Evolutionary conservation across 2,113 vertebrate genomes (phyloP).

Genomic region (Pomatorhinus ruficollis): DNA sequence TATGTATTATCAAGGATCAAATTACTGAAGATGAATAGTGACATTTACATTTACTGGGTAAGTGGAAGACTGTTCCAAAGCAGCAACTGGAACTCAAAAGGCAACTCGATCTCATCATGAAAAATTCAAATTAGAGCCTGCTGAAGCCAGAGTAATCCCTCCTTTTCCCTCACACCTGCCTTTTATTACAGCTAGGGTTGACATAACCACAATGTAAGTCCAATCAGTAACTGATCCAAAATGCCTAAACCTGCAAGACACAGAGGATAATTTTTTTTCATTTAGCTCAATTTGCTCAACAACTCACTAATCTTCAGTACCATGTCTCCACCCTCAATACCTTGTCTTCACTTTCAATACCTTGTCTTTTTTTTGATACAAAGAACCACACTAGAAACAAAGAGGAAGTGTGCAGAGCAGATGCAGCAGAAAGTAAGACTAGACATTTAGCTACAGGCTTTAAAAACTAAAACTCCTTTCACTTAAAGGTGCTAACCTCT

Average conservation of each 20-base stretch:
- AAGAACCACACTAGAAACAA: neutral
- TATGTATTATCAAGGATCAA: neutral
- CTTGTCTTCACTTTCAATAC: neutral
- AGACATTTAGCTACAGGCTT: neutral
- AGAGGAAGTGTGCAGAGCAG: neutral
- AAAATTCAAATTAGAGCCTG: neutral
- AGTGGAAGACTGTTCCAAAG: neutral
- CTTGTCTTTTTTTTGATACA: neutral
- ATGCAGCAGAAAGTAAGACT: neutral
- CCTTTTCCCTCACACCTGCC: neutral
- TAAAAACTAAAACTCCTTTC: neutral
- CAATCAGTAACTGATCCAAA: neutral
- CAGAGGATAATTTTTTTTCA: accelerated
- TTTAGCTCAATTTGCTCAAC: neutral
- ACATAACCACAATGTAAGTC: neutral
- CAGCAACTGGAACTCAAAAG: neutral
- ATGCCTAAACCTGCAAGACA: neutral
- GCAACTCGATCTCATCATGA: neutral
- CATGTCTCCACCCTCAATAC: neutral
- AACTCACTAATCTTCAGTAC: neutral
- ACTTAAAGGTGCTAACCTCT: neutral
- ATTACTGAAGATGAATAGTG: neutral
- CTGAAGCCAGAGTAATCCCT: neutral
- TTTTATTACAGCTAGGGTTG: neutral
- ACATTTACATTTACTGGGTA: neutral